A percentile compares a stretch with the other conserved stretches of the same genome.
These are phyloP conservation scores for Heliothis virescens DNA, from an alignment of 1,140 invertebrate species.

Conservation along the genomic window DNA sequence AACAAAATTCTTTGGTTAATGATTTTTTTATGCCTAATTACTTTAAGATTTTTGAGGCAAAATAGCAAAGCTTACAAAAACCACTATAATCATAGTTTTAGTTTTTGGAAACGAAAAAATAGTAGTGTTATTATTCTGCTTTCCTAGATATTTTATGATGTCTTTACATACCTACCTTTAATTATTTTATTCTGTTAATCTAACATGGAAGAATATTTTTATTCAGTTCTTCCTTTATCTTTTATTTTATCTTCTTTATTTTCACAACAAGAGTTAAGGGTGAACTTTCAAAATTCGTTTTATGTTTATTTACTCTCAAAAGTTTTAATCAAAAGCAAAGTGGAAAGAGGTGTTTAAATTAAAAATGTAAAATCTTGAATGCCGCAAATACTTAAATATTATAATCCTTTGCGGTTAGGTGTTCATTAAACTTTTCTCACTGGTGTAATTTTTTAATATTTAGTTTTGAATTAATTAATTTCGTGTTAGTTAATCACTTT, in stretches of 20 bases:
- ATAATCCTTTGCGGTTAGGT: not conserved
- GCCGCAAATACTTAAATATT: slow-evolving; percentile 17
- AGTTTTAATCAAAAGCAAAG: not conserved
- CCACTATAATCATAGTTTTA: no score
- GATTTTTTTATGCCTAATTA: no score
- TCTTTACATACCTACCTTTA: no score
- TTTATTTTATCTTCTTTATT: not conserved
- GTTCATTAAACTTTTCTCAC: slow-evolving; percentile 43
- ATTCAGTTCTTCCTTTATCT: not conserved
- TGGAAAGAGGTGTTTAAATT: not conserved
- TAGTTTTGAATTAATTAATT: not conserved
- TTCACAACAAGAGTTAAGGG: not conserved
- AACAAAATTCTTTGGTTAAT: no score
- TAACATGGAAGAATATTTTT: no score
- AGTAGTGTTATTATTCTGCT: no score
- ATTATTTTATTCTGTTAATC: no score
- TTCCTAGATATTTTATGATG: no score
- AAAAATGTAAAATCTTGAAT: slow-evolving; percentile 10
- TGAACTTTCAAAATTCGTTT: not conserved
- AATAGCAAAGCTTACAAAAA: no score
- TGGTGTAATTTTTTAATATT: slow-evolving; percentile 22
- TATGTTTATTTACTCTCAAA: slow-evolving; percentile 5
- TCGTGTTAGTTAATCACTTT: not conserved
- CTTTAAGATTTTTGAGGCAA: no score
- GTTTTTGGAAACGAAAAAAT: no score